Base-by-base conservation (phyloP, 2,888 invertebrate genomes). In the Hyposoter dolosus region DNA sequence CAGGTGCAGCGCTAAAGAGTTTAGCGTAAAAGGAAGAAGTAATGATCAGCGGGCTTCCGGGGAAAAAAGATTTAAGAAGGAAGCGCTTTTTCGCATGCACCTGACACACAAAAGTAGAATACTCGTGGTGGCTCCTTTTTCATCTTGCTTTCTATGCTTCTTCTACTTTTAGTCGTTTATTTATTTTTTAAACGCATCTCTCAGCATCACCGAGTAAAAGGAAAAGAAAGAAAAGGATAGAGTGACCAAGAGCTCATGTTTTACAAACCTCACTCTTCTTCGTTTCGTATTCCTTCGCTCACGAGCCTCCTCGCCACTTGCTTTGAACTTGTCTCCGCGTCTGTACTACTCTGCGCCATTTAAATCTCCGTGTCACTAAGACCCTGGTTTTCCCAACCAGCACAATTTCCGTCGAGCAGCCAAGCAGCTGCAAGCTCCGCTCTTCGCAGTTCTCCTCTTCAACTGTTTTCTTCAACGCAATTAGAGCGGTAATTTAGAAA, bases 361-460 rank as follows among this genome's bases (percentile, higher is more conserved):
- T 90, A 90, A 90, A 89, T 88, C 89, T 88, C 88, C 80, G 88
- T 87, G 84, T 88, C 87, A 87, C 89, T 89, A 86, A 89, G 86
- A 84, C 83, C 82, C 81, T 72, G 79, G 6, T 72, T 72, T 35
- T 47, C 50, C 32, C 74, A 74, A 75, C 56, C 74, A 65, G 65
- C 75, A 76, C 68, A 69, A 75, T 76, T 84, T 80, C 65, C 74
- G 74, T 32, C 50, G 68, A 63, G 60, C 17, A 69, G 53, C 19
- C 56, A 6, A 23, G 66, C 65, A 66, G 50, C 77, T 23, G 66
- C 60, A 19, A 63, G 63, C 60, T 43, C 35, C 15, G 23, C 60
- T 60, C 60, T 32, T 35, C 17, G 12, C n/a, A 40, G 43, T 35
- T 68, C 50, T 40, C 68, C 28, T 68, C 40, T 23, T 65, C 56